These are phyloP conservation scores for Leptopterna dolabrata DNA, from an alignment of 2,888 invertebrate genomes.

Conservation along the genomic window DNA sequence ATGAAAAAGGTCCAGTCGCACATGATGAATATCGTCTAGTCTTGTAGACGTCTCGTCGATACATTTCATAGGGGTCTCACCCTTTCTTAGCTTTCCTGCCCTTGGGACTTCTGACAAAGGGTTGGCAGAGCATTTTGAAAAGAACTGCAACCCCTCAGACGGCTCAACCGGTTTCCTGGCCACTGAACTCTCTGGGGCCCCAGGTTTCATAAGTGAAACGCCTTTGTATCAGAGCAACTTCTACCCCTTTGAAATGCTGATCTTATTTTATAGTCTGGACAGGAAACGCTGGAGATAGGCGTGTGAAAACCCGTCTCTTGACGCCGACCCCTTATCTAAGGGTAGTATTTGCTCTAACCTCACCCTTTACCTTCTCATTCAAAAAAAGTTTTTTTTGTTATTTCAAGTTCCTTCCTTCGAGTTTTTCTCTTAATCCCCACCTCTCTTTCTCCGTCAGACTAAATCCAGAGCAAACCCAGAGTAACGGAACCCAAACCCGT, in stretches of 20 bases:
- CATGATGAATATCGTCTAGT: slow-evolving; percentile 29
- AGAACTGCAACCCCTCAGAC: neutral
- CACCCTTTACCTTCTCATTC: neutral
- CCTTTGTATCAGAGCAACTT: slow-evolving; percentile 32
- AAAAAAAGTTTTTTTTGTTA: neutral
- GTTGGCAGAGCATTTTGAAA: neutral
- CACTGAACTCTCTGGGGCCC: neutral
- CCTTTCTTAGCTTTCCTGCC: neutral
- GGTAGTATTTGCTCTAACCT: slow-evolving; percentile 14
- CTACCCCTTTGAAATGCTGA: neutral
- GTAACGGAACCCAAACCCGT: slow-evolving; percentile 29
- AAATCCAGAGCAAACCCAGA: neutral
- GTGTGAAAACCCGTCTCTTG: slow-evolving; percentile 26
- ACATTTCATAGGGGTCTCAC: neutral
- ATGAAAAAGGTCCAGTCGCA: neutral
- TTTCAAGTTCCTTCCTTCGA: neutral
- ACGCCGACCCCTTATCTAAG: slow-evolving; percentile 24
- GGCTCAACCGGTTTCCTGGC: neutral
- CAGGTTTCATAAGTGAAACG: slow-evolving; percentile 11
- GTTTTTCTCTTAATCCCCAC: neutral
- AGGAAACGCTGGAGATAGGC: slow-evolving; percentile 24
- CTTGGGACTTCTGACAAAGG: neutral
- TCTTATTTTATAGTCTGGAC: slow-evolving; percentile 24
- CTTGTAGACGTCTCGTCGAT: slow-evolving; percentile 33
- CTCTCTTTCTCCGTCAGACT: neutral